Evolutionary conservation across 2,888 invertebrate species (phyloP).

Genomic region (Euspilapteryx auroguttella): DNA sequence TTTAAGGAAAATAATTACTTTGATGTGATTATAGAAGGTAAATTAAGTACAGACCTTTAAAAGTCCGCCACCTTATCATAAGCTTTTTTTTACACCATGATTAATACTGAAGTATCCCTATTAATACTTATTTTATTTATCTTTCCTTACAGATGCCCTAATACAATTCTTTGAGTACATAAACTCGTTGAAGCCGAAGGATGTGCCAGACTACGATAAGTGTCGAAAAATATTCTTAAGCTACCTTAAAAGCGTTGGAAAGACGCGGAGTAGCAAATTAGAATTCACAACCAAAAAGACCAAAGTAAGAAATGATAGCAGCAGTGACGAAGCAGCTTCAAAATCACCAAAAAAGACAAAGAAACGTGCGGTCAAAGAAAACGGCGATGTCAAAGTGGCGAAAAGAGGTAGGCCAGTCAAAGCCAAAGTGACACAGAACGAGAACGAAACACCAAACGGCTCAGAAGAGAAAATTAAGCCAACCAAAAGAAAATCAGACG

Average conservation of each 20-base stretch:
- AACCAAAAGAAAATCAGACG: constrained; percentile 11
- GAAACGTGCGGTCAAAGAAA: constrained; percentile 4
- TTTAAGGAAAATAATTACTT: too few species aligned
- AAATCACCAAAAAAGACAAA: constrained; percentile 2
- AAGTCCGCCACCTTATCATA: too few species aligned
- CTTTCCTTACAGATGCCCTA: constrained; percentile 55
- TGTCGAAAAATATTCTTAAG: constrained; percentile 66
- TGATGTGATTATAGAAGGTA: too few species aligned
- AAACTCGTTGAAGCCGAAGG: constrained; percentile 67
- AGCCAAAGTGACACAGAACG: constrained; percentile 13
- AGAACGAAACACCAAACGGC: constrained; percentile 23
- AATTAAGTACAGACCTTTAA: too few species aligned
- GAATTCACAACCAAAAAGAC: constrained; percentile 44
- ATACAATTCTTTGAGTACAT: constrained; percentile 70
- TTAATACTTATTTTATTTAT: too few species aligned
- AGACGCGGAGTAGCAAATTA: constrained; percentile 58
- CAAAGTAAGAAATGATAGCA: constrained; percentile 12
- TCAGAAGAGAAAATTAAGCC: constrained; percentile 12
- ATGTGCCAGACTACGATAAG: constrained; percentile 73
- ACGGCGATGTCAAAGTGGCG: constrained; percentile 8
- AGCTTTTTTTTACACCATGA: too few species aligned
- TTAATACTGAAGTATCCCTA: too few species aligned
- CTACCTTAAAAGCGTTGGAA: constrained; percentile 66
- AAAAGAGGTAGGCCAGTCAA: constrained; percentile 12
- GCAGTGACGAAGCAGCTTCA: constrained; percentile 7